Conservation (phyloP, 2,113 vertebrate species). For the Pogonocichla stellata region DNA sequence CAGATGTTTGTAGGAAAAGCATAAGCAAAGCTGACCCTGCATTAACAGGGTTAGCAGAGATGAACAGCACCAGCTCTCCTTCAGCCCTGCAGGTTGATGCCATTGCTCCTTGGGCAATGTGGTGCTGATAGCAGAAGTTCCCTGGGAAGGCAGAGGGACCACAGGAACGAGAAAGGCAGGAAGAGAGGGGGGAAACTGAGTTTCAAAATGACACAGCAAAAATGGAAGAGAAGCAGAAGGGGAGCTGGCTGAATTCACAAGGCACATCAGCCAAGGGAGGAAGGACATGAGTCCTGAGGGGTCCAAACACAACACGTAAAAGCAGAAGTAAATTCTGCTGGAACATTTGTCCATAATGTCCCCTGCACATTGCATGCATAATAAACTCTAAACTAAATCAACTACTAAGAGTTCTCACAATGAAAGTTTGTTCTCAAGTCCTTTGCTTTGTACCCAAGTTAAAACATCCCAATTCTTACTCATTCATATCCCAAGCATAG, state of each 20-base stretch:
- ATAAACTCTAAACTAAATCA: background rate
- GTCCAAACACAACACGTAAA: background rate
- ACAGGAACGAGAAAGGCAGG: background rate
- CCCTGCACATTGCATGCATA: accelerated
- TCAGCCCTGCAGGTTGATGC: background rate
- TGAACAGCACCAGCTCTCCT: background rate
- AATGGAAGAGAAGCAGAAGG: background rate
- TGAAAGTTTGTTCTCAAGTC: background rate
- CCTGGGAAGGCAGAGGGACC: background rate
- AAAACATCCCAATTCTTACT: too few relatives aligned
- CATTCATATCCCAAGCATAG: background rate
- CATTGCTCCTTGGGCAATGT: background rate
- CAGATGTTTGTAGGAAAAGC: background rate
- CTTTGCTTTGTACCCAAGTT: too few relatives aligned
- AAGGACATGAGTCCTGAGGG: background rate
- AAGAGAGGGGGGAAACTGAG: background rate
- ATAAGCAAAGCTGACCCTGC: background rate
- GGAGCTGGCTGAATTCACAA: background rate
- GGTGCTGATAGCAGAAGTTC: background rate
- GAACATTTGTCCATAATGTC: background rate
- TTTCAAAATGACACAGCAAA: background rate
- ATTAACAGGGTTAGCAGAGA: background rate
- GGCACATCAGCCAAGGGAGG: background rate
- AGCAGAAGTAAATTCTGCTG: background rate
- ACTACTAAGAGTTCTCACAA: background rate